Evolutionary conservation across 2,797 vertebrate species (phyloP), one percentile per base, ranked within the genome.

Genomic region (Otus scops): DNA sequence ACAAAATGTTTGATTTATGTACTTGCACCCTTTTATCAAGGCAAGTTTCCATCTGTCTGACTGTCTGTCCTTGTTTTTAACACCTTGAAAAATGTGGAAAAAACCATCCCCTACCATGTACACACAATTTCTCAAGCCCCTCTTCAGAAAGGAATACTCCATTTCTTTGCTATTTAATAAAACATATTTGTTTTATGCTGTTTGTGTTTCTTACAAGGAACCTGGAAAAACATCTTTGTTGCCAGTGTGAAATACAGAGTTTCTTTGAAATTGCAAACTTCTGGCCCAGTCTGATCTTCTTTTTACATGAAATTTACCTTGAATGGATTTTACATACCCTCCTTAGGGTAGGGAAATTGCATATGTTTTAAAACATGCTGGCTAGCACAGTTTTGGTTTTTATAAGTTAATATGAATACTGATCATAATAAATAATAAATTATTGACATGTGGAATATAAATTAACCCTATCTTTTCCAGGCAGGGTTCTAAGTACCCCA

Each of bases 1-100:
- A 91, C 69, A 96, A 88, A 82, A 86, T 23, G 16, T 86, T 97
- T 97, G 95, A 97, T 96, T 96, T 96, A 97, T 91, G 39, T 88
- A 92, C 89, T 92, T 92, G 83, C 64, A 94, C 78, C 60, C 61
- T 96, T 87, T 96, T 86, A 96, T 43, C 24, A 95, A 86, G 43
- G 70, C 54, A 91, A 93, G 48, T 95, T 96, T 96, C 95, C 74
- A 96, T 88, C 93, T 92, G 6, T 67, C 67, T 69, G 50, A 16
- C 60, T 75, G 10, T 83, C n/a, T 85, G 9, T 93, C 79, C 74
- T 91, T 91, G 39, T 60, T 95, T 94, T 75, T 80, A 74, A 80
- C 83, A 79, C 14, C 15, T 82, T 80, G 78, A 77, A 92, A 93
- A 79, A 60, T 24, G 27, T 45, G 36, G 22, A 82, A 57, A 41